These are phyloP conservation scores for Sebastes taczanowskii DNA, from an alignment of 2,797 vertebrate species.

Conservation along the genomic window DNA sequence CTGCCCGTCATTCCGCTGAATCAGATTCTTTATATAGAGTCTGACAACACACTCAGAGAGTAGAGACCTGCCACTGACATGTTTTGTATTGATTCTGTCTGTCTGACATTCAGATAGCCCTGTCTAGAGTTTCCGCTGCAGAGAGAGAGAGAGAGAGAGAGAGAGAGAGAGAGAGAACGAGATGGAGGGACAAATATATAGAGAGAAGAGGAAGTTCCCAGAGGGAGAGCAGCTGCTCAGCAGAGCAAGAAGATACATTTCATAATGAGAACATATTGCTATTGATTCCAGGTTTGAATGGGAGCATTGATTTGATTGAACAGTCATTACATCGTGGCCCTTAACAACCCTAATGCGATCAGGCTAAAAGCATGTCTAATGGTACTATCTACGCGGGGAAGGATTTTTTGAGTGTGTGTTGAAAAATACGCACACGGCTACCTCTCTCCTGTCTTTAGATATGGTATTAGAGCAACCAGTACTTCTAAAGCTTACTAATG, in stretches of 20 bases:
- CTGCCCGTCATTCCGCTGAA: constrained; percentile 48
- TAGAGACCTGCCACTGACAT: constrained; percentile 56
- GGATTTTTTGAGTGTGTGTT: constrained; percentile 6
- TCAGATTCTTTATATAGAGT: constrained; percentile 56
- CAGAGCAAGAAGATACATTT: constrained; percentile 79
- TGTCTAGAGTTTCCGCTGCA: constrained; percentile 62
- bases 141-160: neutral
- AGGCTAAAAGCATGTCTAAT: constrained; percentile 82
- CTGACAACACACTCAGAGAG: constrained; percentile 53
- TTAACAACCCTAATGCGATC: constrained; percentile 82
- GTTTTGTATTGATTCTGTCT: constrained; percentile 73
- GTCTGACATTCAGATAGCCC: constrained; percentile 58
- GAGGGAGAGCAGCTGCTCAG: constrained; percentile 66
- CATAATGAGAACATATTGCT: constrained; percentile 81
- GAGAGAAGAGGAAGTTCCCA: constrained; percentile 37
- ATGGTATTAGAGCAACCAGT: neutral
- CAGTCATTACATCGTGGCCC: constrained; percentile 73
- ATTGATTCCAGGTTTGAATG: constrained; percentile 81
- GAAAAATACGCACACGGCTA: neutral
- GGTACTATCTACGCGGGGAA: constrained; percentile 31
- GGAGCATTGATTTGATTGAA: constrained; percentile 84
- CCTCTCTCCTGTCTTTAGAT: neutral
- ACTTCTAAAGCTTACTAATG: neutral
- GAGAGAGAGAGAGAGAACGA: constrained; percentile 8
- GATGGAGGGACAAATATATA: constrained; percentile 29